These are phyloP conservation scores for Sycophila sp. DNA, from an alignment of 1,140 invertebrate species.

Conservation along the genomic window DNA sequence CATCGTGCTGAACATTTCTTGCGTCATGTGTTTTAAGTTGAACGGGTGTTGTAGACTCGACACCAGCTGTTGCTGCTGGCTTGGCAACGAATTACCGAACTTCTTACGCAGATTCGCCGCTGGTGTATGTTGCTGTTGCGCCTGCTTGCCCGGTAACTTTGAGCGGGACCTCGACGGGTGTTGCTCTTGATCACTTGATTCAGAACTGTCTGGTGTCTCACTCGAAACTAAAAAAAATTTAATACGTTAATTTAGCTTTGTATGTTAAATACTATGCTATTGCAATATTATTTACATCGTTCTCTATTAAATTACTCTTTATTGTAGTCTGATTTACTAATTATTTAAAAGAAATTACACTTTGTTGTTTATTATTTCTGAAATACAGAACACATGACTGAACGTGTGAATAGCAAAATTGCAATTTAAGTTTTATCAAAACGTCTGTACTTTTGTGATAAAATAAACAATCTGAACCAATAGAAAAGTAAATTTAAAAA, in stretches of 20 bases:
- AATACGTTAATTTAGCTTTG: too few species aligned
- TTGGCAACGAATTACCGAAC: slow-evolving; percentile 58
- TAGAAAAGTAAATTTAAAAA: not conserved
- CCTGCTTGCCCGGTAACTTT: too few species aligned
- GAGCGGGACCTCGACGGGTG: slow-evolving; percentile 52
- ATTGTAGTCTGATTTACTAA: too few species aligned
- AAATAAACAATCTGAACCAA: too few species aligned
- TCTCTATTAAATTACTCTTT: not conserved
- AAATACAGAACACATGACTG: too few species aligned
- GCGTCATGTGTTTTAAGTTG: slow-evolving; percentile 62
- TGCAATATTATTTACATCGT: too few species aligned
- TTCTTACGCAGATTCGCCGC: slow-evolving; percentile 58
- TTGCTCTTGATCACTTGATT: slow-evolving; percentile 62
- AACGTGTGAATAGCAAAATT: too few species aligned
- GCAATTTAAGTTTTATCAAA: not conserved
- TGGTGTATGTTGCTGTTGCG: too few species aligned
- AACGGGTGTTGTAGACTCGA: slow-evolving; percentile 60
- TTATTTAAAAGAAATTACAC: too few species aligned
- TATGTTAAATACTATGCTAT: too few species aligned
- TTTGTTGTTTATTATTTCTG: too few species aligned
- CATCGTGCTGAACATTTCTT: slow-evolving; percentile 61
- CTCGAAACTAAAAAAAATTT: slow-evolving; percentile 57
- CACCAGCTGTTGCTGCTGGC: slow-evolving; percentile 50
- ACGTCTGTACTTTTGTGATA: too few species aligned
- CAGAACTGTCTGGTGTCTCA: slow-evolving; percentile 61